Conservation (phyloP, 92 coral and sea anemone genomes). For the Pocillopora meandrina region DNA sequence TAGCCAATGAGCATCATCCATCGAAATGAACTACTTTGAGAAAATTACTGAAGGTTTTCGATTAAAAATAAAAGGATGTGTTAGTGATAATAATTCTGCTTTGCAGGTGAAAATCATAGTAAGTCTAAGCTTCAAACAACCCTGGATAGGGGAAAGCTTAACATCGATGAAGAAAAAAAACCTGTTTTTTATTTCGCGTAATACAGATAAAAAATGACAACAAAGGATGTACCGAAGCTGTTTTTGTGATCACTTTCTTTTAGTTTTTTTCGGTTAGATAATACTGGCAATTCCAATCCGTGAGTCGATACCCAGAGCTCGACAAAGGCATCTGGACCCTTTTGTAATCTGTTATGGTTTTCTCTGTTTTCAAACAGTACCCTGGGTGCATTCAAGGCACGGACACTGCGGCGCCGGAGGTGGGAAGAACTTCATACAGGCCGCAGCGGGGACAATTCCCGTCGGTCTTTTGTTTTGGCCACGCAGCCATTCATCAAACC, state of each 20-base stretch:
- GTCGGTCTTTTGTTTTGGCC: constrained; percentile 39
- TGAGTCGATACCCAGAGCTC: neutral
- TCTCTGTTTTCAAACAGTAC: constrained; percentile 28
- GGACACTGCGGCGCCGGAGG: constrained; percentile 37
- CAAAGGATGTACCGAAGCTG: no score
- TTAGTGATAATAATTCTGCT: no score
- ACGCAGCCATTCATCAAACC: constrained; percentile 54
- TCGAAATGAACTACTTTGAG: no score
- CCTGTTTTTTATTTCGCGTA: no score
- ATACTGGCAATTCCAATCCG: neutral
- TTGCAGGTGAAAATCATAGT: no score
- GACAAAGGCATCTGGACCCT: constrained; percentile 9
- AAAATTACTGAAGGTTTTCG: no score
- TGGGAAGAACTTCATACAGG: constrained; percentile 1
- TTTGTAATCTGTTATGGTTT: constrained; percentile 11
- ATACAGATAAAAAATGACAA: no score
- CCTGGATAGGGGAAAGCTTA: no score
- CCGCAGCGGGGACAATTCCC: constrained; percentile 32
- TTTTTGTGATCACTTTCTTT: no score
- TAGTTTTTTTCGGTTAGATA: neutral
- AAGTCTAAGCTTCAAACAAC: no score
- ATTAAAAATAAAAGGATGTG: no score
- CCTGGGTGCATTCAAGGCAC: neutral
- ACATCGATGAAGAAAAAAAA: no score
- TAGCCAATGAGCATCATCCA: neutral